Base-by-base conservation (phyloP, 2,888 invertebrate genomes). In the Tenodera sinensis region DNA sequence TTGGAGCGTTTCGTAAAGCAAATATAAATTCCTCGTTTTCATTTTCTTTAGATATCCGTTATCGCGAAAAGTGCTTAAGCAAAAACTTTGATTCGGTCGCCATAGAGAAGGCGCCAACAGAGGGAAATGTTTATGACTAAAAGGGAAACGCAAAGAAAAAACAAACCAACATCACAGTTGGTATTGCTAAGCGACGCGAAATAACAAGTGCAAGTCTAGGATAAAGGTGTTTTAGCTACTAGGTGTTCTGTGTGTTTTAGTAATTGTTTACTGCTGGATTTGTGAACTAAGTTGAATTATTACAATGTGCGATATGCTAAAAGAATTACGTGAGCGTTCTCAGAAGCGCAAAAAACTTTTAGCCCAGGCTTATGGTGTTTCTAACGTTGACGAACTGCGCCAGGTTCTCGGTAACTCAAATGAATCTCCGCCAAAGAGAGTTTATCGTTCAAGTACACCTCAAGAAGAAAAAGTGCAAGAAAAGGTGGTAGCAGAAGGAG, bases 341-440 rank as follows among this genome's bases (percentile, higher is more conserved):
- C 96, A 97, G 91, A 98, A 97, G 93, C 95, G 99, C 84, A 97
- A 98, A 92, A 96, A 97, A 92, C 94, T 98, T 87, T 93, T 99
- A 82, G 98, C 97, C n/a, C 97, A 98, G 95, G 98, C 98, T 92
- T 95, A 98, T 91, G 98, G 98, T 34, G 96, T 98, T 86, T 96
- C 97, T 0, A 97, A 97, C 92, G 97, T 97, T 0, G 97, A 97
- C 93, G 97, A 98, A 93, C 93, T 98, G 54, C 95, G 97, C 90
- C 96, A 97, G 93, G 97, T 97, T 25, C 94, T 98, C 83, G 98
- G 98, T 15, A 97, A 97, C 3, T 95, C 96, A 8, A n/a, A n/a
- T n/a, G 96, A 97, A 91, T 94, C 95, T 3, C 94, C 95, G 0
- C 94, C 95, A 12, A 95, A 95, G 91, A 96, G 95, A 91, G 94